phyloP scores from a whole-genome alignment of 2,113 vertebrate genomes.

The Pedionomus torquatus region DNA sequence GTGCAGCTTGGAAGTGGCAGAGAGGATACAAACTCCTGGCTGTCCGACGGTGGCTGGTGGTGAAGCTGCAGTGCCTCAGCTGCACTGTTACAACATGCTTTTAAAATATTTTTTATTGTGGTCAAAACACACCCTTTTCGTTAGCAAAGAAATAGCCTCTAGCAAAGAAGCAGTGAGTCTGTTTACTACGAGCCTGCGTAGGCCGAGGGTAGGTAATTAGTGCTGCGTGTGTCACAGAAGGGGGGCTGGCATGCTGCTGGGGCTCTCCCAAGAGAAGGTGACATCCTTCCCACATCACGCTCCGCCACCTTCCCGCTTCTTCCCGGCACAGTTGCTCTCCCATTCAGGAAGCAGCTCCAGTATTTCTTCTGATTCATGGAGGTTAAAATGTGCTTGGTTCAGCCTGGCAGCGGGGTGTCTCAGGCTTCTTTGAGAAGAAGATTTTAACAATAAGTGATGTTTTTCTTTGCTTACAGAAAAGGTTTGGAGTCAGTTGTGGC shows the following conservation, averaged over 20 bases:
- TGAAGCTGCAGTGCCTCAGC: neutral
- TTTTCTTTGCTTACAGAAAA: neutral
- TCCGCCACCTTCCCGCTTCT: neutral
- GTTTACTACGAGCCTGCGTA: neutral
- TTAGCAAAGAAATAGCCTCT: slow-evolving; percentile 17
- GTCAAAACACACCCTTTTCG: slow-evolving; percentile 25
- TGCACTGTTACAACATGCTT: slow-evolving; percentile 18
- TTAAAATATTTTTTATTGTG: neutral
- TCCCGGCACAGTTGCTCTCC: neutral
- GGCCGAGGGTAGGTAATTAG: neutral
- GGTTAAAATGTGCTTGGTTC: neutral
- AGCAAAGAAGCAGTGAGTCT: neutral
- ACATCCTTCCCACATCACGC: neutral
- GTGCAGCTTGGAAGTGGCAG: neutral
- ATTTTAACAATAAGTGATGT: slow-evolving; percentile 4
- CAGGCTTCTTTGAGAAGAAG: neutral
- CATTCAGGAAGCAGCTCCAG: neutral
- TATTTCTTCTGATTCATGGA: neutral
- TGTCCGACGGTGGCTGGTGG: neutral
- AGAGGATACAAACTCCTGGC: neutral
- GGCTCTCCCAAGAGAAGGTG: neutral
- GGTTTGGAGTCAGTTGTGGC: neutral
- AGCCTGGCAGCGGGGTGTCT: neutral
- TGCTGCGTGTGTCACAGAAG: neutral
- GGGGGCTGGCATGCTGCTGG: neutral